Conservation (phyloP, 2,113 vertebrate genomes). For the Petroica traversi region DNA sequence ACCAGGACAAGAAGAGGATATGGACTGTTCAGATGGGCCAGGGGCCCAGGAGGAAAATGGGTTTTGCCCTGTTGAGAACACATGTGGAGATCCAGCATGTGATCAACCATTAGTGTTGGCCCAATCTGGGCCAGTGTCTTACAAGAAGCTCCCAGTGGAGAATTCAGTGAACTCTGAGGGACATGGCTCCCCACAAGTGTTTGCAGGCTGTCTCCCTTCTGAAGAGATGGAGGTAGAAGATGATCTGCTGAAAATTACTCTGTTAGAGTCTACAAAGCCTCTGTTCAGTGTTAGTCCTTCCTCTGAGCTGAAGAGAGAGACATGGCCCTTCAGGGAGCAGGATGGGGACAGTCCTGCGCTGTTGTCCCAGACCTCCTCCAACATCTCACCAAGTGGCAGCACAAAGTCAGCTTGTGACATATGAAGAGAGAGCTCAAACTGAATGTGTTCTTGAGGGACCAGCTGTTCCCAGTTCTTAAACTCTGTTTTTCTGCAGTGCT, state of each 20-base stretch:
- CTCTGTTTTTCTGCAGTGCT: neutral
- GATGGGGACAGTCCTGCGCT: conserved; percentile 48
- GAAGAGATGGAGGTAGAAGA: conserved; percentile 85
- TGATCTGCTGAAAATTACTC: conserved; percentile 46
- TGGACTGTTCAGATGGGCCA: conserved; percentile 87
- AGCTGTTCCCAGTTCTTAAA: neutral
- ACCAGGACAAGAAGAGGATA: conserved; percentile 80
- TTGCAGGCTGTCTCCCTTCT: conserved; percentile 45
- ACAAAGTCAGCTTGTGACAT: conserved; percentile 71
- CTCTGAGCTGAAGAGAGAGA: neutral
- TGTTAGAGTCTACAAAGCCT: conserved; percentile 50
- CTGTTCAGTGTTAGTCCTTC: conserved; percentile 60
- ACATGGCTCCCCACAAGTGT: neutral
- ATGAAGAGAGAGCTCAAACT: conserved; percentile 28
- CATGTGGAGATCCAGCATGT: neutral
- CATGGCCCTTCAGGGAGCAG: conserved; percentile 30
- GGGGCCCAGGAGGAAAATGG: conserved; percentile 77
- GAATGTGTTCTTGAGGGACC: neutral
- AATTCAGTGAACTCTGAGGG: conserved; percentile 37
- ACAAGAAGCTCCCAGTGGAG: conserved; percentile 10
- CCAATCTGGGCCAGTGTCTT: neutral
- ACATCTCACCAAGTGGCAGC: conserved; percentile 43
- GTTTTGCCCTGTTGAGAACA: conserved; percentile 51
- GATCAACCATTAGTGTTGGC: neutral
- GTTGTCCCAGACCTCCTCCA: conserved; percentile 59